Evolutionary conservation across 1,140 invertebrate species (phyloP), one percentile per base, ranked within the genome.

Genomic region (Bombus balteatus): DNA sequence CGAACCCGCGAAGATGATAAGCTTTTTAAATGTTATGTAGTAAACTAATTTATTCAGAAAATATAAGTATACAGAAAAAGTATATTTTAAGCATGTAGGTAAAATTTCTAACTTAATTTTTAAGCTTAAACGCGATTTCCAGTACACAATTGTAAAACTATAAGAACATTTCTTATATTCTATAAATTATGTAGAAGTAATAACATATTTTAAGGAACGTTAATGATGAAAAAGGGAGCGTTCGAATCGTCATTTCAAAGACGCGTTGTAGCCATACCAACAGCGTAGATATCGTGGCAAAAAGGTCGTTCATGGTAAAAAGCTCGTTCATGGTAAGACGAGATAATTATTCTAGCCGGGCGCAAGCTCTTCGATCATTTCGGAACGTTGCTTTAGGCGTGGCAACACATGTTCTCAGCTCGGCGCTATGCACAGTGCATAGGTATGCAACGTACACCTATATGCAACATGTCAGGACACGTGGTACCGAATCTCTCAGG

Each of bases 401-500:
- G 92, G 90, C 92, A 90, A 93, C 92, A 93, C 93, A 93, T 93
- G 92, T 93, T 92, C 89, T 85, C 89, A 86, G 91, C 89, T 91
- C 91, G 89, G 87, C 88, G 92, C 90, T 92, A 92, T 91, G 90
- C 83, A 87, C 89, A 85, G 86, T 81, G 89, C 82, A 85, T 92
- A 90, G 83, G 83, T 90, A 92, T 90, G 91, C 90, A 66, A 70
- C 87, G 92, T 93, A 93, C 93, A 93, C 92, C 92, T 93, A 92
- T 93, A 92, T 92, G 92, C 92, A 94, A 93, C 93, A 91, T 93
- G 93, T 94, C 91, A 93, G 89, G 87, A 94, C 93, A 94, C 93
- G 92, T 94, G 93, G 93, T 90, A 93, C 90, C 88, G 90, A 92
- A 92, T 92, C 92, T 89, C 91, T 90, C 87, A 88, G 88, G 86